Percentiles rank a stretch among this genome's conserved stretches.
Conservation (phyloP, 2,888 invertebrate genomes). For the Tubulanus polymorphus region DNA sequence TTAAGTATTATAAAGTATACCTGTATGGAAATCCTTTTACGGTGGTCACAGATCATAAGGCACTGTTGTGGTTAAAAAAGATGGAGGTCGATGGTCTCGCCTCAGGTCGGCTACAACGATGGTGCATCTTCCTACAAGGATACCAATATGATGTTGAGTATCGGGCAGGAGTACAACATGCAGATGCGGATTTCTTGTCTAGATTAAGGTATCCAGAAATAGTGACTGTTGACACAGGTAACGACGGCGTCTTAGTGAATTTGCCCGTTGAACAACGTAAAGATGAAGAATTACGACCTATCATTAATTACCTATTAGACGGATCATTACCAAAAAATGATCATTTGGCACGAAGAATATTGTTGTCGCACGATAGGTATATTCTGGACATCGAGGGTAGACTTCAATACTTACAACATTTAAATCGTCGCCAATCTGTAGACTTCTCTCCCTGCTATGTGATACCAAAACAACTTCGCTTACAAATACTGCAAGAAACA, state of each 20-base stretch:
- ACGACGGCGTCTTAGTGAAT: not conserved
- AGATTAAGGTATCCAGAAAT: not conserved
- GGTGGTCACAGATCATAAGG: slow-evolving; percentile 15
- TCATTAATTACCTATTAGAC: not conserved
- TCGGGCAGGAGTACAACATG: not conserved
- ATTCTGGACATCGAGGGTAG: not conserved
- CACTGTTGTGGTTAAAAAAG: slow-evolving; percentile 14
- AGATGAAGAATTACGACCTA: not conserved
- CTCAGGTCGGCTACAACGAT: slow-evolving; percentile 13
- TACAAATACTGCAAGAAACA: not conserved
- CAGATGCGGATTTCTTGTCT: not conserved
- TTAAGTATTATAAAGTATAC: slow-evolving; percentile 10
- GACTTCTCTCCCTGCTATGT: not conserved
- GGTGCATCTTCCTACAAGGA: slow-evolving; percentile 15
- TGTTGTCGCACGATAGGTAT: not conserved
- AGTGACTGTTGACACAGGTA: too few relatives aligned
- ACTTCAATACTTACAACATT: not conserved
- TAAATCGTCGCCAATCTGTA: not conserved
- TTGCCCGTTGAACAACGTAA: not conserved
- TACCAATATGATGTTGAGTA: slow-evolving; percentile 11
- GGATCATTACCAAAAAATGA: not conserved
- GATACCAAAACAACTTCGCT: not conserved
- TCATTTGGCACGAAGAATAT: not conserved
- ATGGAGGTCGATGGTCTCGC: not conserved
- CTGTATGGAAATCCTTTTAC: slow-evolving; percentile 12